A percentile compares a stretch with the other conserved stretches of the same genome.
Conservation (phyloP, 1,140 invertebrate species). For the Caerostris darwini region DNA sequence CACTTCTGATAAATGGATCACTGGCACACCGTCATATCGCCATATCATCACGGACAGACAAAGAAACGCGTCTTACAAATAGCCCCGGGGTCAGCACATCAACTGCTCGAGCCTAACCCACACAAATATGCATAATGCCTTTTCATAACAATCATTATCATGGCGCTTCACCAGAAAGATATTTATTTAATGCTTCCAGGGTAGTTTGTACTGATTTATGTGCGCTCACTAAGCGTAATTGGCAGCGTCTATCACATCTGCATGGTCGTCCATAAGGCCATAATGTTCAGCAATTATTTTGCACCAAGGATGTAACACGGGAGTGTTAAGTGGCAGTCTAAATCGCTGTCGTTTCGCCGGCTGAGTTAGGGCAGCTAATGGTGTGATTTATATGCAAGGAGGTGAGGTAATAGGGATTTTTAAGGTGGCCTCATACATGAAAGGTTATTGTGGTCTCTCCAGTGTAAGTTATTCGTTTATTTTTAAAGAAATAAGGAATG, state of each 20-base stretch:
- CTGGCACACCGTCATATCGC: not conserved
- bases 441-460: slow-evolving; percentile 1
- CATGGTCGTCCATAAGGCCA: slow-evolving; percentile 20
- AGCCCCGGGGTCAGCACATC: slow-evolving; percentile 19
- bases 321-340: slow-evolving; percentile 39
- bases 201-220: slow-evolving; percentile 47
- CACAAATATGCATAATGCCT: slow-evolving; percentile 36
- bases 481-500: too few species aligned
- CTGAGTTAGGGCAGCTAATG: slow-evolving; percentile 30
- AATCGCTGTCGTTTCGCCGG: slow-evolving; percentile 50
- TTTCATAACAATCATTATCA: slow-evolving; percentile 62
- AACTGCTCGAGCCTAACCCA: not conserved
- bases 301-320: not conserved
- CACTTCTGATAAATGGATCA: not conserved
- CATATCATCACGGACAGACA: slow-evolving; percentile 6
- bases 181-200: slow-evolving; percentile 66
- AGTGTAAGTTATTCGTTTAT: too few species aligned
- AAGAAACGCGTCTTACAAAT: slow-evolving; percentile 42
- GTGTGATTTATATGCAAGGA: slow-evolving; percentile 60
- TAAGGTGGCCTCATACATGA: not conserved
- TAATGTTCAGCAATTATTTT: slow-evolving; percentile 53
- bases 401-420: slow-evolving; percentile 27
- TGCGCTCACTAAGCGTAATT: slow-evolving; percentile 46
- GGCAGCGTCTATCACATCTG: slow-evolving; percentile 47
- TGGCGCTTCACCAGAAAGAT: slow-evolving; percentile 46